Percentiles rank a stretch among this genome's conserved stretches.
phyloP scores from a whole-genome alignment of 2,888 invertebrate species.

The Mythimna pallens region DNA sequence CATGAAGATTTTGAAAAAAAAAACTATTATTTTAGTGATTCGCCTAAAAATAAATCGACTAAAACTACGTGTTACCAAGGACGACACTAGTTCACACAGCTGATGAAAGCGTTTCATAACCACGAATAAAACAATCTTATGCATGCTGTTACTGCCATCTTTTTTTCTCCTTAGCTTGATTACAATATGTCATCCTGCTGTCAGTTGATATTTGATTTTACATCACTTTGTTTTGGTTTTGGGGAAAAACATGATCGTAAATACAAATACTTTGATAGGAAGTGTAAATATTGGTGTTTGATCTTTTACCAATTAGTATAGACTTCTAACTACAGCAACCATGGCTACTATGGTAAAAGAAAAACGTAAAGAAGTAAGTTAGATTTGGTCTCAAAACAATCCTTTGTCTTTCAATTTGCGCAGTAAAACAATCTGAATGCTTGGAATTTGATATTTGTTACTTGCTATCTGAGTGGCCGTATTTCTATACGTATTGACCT shows the following conservation, averaged over 20 bases:
- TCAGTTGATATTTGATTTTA: slow-evolving; percentile 14
- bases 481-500: background rate
- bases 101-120: slow-evolving; percentile 28
- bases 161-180: slow-evolving; percentile 1
- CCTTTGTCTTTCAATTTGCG: slow-evolving; percentile 62
- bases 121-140: accelerated
- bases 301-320: background rate
- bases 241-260: slow-evolving; percentile 54
- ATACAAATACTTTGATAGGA: slow-evolving; percentile 18
- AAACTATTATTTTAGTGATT: background rate
- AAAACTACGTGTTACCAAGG: background rate
- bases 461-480: background rate
- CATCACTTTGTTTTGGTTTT: slow-evolving; percentile 56
- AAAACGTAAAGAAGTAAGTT: slow-evolving; percentile 80
- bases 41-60: slow-evolving; percentile 5
- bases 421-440: slow-evolving; percentile 36
- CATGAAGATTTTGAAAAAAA: background rate
- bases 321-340: slow-evolving; percentile 7
- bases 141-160: slow-evolving; percentile 17
- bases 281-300: slow-evolving; percentile 14
- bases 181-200: slow-evolving; percentile 29
- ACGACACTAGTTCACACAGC: slow-evolving; percentile 39
- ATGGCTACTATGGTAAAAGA: slow-evolving; percentile 87
- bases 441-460: slow-evolving; percentile 8
- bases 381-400: slow-evolving; percentile 24